Evolutionary conservation across 2,888 invertebrate species (phyloP).

Genomic region (Macrosiphum euphorbiae): DNA sequence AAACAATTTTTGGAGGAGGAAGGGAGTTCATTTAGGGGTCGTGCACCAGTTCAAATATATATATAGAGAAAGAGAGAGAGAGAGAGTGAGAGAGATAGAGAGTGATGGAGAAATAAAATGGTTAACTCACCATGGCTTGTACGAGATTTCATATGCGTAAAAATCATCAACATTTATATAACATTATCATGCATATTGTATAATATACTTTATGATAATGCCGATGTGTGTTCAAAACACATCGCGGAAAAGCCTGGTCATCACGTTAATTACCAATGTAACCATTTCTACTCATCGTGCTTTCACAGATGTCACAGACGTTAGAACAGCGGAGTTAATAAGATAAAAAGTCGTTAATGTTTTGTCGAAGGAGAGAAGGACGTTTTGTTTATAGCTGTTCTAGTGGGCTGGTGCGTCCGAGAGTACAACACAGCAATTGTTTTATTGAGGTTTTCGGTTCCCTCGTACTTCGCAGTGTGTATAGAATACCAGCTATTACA

Average conservation of each 20-base stretch:
- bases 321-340: not conserved
- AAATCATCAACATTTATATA: not conserved
- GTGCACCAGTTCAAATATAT: not conserved
- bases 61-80: too few relatives aligned
- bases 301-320: not conserved
- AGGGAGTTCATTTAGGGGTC: not conserved
- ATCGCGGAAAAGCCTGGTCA: not conserved
- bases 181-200: not conserved
- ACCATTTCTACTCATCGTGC: not conserved
- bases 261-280: not conserved
- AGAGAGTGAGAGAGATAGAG: not conserved
- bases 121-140: not conserved
- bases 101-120: not conserved
- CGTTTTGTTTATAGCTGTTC: not conserved
- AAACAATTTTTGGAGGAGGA: not conserved
- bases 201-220: not conserved
- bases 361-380: not conserved
- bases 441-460: not conserved
- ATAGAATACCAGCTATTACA: not conserved
- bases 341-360: not conserved
- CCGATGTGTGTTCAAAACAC: not conserved
- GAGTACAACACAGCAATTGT: not conserved
- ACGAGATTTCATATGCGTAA: not conserved
- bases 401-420: not conserved
- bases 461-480: not conserved